Evolutionary conservation across 2,113 vertebrate species (phyloP).

Genomic region (Chaenocephalus aceratus): DNA sequence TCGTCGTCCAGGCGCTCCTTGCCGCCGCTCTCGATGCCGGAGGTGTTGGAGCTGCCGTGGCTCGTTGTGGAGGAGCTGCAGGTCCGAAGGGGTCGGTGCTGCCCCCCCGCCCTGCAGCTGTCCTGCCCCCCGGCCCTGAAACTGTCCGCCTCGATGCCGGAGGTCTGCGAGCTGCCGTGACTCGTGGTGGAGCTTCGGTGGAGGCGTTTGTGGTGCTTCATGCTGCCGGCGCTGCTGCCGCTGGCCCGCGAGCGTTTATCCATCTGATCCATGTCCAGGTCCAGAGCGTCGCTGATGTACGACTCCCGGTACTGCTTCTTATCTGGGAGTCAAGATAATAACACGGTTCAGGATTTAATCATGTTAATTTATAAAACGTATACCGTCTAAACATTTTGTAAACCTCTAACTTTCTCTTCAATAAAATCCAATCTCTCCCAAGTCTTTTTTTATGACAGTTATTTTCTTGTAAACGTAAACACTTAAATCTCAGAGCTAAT

Average conservation of each 20-base stretch:
- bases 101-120: conserved; percentile 82
- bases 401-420: too few relatives aligned
- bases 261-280: conserved; percentile 96
- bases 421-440: too few relatives aligned
- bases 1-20: conserved; percentile 97
- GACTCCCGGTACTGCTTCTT: conserved; percentile 99
- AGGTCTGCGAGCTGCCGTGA: conserved; percentile 97
- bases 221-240: conserved; percentile 93
- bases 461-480: too few relatives aligned
- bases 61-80: conserved; percentile 96
- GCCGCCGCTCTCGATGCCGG: conserved; percentile 93
- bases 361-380: too few relatives aligned
- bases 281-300: conserved; percentile 97
- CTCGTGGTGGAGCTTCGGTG: conserved; percentile 93
- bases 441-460: too few relatives aligned
- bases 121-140: conserved; percentile 83
- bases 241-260: conserved; percentile 94
- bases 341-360: too few relatives aligned
- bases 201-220: conserved; percentile 90
- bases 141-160: conserved; percentile 92
- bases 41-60: conserved; percentile 96
- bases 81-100: conserved; percentile 89
- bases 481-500: too few relatives aligned
- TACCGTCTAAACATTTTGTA: too few relatives aligned
- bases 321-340: conserved; percentile 79